Conservation (phyloP, 1,140 invertebrate genomes). For the Aphidius gifuensis region DNA sequence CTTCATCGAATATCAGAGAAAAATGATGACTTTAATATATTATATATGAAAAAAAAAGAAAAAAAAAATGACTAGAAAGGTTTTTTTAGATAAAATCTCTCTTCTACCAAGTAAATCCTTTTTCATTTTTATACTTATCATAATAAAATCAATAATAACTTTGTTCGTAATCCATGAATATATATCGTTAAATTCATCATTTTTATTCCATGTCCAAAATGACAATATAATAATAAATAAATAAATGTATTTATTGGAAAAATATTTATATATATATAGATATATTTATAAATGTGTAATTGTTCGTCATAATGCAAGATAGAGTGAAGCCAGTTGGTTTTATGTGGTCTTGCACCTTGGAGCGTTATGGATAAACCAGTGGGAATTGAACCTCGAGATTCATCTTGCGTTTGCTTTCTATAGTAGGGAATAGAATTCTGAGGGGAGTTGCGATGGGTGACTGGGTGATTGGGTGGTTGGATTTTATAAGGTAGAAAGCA, state of each 20-base stretch:
- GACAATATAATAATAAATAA: neutral
- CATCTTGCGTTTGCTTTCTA: slow-evolving; percentile 40
- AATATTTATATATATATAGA: slow-evolving; percentile 21
- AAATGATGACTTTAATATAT: too few relatives aligned
- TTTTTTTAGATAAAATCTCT: too few relatives aligned
- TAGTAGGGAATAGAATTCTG: slow-evolving; percentile 17
- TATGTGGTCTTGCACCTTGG: slow-evolving; percentile 35
- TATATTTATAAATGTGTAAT: slow-evolving; percentile 27
- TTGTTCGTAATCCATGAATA: too few relatives aligned
- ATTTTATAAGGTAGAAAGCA: slow-evolving; percentile 19
- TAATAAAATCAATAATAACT: too few relatives aligned
- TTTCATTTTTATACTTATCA: neutral
- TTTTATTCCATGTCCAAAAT: too few relatives aligned
- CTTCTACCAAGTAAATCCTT: too few relatives aligned
- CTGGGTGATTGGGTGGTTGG: slow-evolving; percentile 16
- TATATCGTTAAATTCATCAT: too few relatives aligned
- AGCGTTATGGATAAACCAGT: slow-evolving; percentile 39
- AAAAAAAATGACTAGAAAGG: too few relatives aligned
- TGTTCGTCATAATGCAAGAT: slow-evolving; percentile 23
- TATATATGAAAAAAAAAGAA: too few relatives aligned
- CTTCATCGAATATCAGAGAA: neutral
- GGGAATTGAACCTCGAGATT: slow-evolving; percentile 51
- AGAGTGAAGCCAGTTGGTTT: slow-evolving; percentile 21
- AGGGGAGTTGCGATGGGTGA: slow-evolving; percentile 1
- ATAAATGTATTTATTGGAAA: neutral